These are phyloP conservation scores for Hylomyscus alleni DNA, from an alignment of 2,797 vertebrate species.

Conservation along the genomic window DNA sequence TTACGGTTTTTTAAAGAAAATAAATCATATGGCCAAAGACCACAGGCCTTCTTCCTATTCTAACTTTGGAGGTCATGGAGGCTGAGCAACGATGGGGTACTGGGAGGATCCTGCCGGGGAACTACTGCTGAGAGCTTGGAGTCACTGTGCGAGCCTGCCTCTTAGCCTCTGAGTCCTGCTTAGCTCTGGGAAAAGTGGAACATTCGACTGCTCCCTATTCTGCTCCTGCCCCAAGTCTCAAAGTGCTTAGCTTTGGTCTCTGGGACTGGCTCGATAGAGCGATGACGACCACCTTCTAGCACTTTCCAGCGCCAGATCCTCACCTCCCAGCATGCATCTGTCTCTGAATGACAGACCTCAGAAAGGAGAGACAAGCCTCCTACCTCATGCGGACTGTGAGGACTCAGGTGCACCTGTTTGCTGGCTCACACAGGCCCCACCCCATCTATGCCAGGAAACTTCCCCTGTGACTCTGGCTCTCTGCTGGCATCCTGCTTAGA, in stretches of 20 bases:
- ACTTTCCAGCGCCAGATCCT: neutral
- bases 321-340: neutral
- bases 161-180: neutral
- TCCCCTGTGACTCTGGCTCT: rapidly evolving
- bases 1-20: slow-evolving; percentile 47
- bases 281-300: neutral
- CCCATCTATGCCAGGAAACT: rapidly evolving
- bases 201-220: neutral
- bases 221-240: neutral
- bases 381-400: neutral
- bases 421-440: neutral
- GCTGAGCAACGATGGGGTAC: neutral
- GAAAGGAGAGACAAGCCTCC: neutral
- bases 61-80: neutral
- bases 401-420: neutral
- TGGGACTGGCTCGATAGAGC: neutral
- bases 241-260: neutral
- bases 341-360: neutral
- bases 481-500: neutral
- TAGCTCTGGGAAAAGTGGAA: neutral
- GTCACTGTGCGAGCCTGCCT: no score
- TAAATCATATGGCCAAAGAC: neutral
- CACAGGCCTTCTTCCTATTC: neutral
- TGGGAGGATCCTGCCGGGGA: neutral
- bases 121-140: rapidly evolving